Base-by-base conservation (phyloP, 2,888 invertebrate species). In the Notodonta dromedarius region DNA sequence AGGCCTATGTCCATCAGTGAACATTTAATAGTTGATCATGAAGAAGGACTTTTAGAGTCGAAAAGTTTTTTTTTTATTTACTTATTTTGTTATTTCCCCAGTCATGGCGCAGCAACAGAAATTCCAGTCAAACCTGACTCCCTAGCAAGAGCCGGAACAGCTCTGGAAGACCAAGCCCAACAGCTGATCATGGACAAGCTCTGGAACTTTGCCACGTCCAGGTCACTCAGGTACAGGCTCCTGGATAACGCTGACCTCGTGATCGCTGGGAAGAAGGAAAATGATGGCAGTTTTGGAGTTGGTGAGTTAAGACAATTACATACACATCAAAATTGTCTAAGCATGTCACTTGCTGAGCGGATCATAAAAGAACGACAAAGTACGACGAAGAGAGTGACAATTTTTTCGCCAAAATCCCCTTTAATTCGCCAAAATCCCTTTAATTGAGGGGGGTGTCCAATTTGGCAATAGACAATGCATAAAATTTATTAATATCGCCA, bases 171-270 rank as follows among this genome's bases (percentile, higher is more conserved):
- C 65, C 92, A 95, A 55, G 94, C 95, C 0, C 89, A 95, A 55
- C 94, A 95, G 79, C 89, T 97, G 40, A 94, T 97, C 58, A 94
- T 96, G 60, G 96, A 96, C 75, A 97, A 97, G 83, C 84, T 97
- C 53, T 96, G 96, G 95, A 94, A 94, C 77, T 97, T 97, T 82
- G 94, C 97, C 58, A 95, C 95, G 64, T 96, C 97, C 14, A 94
- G 97, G 74, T 96, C 96, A 6, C 89, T 97, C 74, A 95, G 96
- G 83, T 97, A 97, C 95, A 95, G 96, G 84, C 94, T 97, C 63
- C 88, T 96, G 35, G 96, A 97, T 39, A 96, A 96, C 69, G 96
- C 97, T 16, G 97, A 97, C 75, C 94, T 97, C 9, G 96, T 97
- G 42, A 90, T 97, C 44, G 95, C 96, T 57, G 96, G 97, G 54